Percentiles rank a stretch among this genome's conserved stretches.
Evolutionary conservation across 2,113 vertebrate species (phyloP).

Genomic region (Ochotona princeps): DNA sequence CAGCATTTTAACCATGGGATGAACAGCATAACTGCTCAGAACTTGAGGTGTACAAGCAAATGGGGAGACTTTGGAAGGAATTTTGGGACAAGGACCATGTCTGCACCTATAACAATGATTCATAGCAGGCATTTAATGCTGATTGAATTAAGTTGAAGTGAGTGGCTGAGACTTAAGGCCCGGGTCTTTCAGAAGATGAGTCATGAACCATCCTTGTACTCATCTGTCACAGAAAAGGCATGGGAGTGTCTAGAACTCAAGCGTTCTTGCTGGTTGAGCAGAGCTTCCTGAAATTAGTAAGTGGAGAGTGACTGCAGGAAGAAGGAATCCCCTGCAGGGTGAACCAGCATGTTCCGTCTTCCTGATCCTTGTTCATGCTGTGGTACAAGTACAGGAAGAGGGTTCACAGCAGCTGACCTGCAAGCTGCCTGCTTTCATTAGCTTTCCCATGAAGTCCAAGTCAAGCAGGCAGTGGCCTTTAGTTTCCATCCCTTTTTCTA

Average conservation of each 20-base stretch:
- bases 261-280: neutral
- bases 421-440: neutral
- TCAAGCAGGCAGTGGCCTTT: neutral
- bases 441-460: neutral
- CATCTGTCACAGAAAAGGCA: neutral
- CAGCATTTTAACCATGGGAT: neutral
- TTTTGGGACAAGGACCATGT: neutral
- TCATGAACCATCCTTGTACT: neutral
- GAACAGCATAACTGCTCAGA: neutral
- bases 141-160: neutral
- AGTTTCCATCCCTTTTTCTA: neutral
- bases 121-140: neutral
- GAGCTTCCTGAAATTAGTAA: neutral
- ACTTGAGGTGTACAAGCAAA: no score
- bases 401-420: neutral
- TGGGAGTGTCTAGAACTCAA: neutral
- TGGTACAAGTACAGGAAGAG: neutral
- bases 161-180: neutral
- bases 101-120: neutral
- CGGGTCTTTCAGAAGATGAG: neutral
- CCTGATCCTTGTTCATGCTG: neutral
- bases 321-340: neutral
- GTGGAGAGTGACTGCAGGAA: neutral
- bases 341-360: neutral
- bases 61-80: neutral